Evolutionary conservation across 1,140 invertebrate species (phyloP).

Genomic region (Ptiloglossa arizonensis): DNA sequence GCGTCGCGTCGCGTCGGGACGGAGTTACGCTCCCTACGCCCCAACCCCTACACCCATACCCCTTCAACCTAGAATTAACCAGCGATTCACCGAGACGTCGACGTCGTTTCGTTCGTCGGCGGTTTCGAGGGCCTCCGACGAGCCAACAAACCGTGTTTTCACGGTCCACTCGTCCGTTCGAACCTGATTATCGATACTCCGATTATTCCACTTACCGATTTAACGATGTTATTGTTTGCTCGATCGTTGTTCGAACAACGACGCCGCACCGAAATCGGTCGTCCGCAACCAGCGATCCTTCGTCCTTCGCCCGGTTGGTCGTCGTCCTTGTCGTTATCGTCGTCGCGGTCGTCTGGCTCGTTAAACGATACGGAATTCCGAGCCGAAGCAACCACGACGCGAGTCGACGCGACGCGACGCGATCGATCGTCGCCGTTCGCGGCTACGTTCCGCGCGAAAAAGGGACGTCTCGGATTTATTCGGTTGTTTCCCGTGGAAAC

Average conservation of each 20-base stretch:
- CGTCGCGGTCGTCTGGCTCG: too few species aligned
- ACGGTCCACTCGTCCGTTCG: constrained; percentile 42
- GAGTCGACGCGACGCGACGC: too few species aligned
- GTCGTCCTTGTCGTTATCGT: background rate
- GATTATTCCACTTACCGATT: constrained; percentile 53
- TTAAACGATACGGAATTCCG: constrained; percentile 32
- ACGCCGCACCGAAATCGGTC: constrained; percentile 27
- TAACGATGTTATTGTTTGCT: constrained; percentile 66
- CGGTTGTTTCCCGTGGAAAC: background rate
- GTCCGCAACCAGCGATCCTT: constrained; percentile 3
- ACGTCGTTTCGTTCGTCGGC: background rate
- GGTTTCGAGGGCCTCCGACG: background rate
- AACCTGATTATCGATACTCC: constrained; percentile 60
- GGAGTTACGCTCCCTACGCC: too few species aligned
- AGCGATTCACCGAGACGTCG: background rate
- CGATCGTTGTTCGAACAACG: constrained; percentile 53
- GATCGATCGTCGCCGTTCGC: constrained; percentile 27
- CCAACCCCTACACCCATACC: too few species aligned
- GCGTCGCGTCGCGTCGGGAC: too few species aligned
- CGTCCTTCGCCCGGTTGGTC: constrained; percentile 17
- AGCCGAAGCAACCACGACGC: too few species aligned
- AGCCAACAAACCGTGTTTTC: constrained; percentile 55
- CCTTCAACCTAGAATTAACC: too few species aligned
- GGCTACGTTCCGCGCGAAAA: background rate
- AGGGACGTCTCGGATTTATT: background rate